Percentiles rank a stretch among this genome's conserved stretches.
Conservation (phyloP, 1,140 invertebrate species). For the Drosophila nebulosa region DNA sequence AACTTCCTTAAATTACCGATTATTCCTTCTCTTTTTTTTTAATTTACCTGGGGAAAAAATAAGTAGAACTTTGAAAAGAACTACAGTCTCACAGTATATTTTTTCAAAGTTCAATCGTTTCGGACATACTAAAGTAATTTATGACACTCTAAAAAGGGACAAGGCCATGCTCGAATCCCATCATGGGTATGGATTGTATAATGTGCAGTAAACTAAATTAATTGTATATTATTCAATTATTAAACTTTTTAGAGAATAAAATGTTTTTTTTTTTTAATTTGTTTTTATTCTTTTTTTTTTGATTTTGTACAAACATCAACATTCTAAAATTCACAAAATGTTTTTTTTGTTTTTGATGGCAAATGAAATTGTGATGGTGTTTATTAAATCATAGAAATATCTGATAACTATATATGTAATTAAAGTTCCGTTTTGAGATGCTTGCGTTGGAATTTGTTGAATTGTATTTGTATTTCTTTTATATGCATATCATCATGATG, state of each 20-base stretch:
- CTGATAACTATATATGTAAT: slow-evolving; percentile 11
- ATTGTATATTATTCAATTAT: no score
- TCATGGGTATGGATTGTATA: not conserved
- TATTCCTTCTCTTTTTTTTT: no score
- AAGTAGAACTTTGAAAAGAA: no score
- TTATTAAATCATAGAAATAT: slow-evolving; percentile 15
- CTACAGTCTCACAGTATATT: no score
- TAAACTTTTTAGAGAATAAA: not conserved
- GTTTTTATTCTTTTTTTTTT: not conserved
- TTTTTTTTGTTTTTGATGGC: not conserved
- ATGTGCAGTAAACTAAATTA: no score
- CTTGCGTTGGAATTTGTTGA: slow-evolving; percentile 43
- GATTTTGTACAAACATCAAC: slow-evolving; percentile 43
- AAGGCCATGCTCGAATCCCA: slow-evolving; percentile 5
- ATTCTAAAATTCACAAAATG: slow-evolving; percentile 15
- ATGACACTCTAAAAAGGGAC: not conserved
- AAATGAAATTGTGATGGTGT: slow-evolving; percentile 36
- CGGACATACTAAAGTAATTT: no score
- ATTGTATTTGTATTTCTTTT: slow-evolving; percentile 7
- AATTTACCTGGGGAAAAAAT: no score
- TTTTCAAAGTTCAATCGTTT: no score
- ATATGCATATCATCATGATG: slow-evolving; percentile 14
- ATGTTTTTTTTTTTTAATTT: not conserved
- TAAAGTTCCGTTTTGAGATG: slow-evolving; percentile 68
- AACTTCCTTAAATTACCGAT: no score